These are phyloP conservation scores for Lingula anatina DNA, from an alignment of 2,888 invertebrate genomes.

Conservation along the genomic window DNA sequence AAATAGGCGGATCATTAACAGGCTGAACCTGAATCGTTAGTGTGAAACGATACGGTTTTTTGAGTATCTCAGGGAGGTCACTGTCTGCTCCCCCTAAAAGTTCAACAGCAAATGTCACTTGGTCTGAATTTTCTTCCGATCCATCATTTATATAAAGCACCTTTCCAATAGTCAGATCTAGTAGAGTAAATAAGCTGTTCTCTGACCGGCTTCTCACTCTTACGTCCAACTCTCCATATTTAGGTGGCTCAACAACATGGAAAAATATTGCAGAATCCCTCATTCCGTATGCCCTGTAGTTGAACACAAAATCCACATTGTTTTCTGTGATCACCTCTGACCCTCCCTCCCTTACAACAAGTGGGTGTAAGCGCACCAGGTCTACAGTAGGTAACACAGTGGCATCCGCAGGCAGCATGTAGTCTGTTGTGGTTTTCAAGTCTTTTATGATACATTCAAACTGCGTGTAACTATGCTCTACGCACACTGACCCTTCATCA, in stretches of 20 bases:
- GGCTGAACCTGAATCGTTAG: conserved; percentile 79
- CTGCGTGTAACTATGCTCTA: conserved; percentile 66
- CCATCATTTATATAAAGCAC: conserved; percentile 56
- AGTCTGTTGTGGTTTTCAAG: too few species aligned
- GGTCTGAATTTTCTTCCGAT: conserved; percentile 73
- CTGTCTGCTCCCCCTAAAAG: conserved; percentile 68
- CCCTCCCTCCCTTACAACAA: conserved; percentile 42
- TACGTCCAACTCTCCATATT: conserved; percentile 81
- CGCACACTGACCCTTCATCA: conserved; percentile 67
- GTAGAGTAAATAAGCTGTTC: conserved; percentile 48
- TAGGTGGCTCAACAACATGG: conserved; percentile 68
- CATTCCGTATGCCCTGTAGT: conserved; percentile 60
- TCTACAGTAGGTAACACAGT: too few species aligned
- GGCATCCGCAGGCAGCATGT: too few species aligned
- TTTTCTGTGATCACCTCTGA: conserved; percentile 35
- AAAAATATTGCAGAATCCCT: conserved; percentile 71
- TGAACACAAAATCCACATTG: conserved; percentile 53
- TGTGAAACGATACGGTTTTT: conserved; percentile 60
- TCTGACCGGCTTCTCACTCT: conserved; percentile 11
- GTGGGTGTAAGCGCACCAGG: too few species aligned
- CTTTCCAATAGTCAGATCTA: conserved; percentile 48
- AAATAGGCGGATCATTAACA: conserved; percentile 82
- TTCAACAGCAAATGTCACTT: conserved; percentile 77
- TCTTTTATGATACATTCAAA: too few species aligned
- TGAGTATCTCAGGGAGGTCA: conserved; percentile 20